Base-by-base conservation (phyloP, 2,113 vertebrate species). In the Anguilla japonica region DNA sequence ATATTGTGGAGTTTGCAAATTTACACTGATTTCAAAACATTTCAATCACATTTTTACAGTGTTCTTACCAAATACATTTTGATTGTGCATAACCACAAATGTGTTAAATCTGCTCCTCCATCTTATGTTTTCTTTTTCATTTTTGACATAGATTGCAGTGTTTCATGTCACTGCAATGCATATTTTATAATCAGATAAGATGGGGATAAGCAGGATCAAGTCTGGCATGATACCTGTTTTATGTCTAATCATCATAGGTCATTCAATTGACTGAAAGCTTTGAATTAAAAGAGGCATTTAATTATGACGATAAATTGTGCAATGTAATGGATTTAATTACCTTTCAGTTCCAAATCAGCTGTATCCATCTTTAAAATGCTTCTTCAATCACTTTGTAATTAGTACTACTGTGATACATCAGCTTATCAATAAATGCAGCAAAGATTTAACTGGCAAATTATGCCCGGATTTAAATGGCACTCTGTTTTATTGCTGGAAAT, bases 1-100 rank as follows among this genome's bases (percentile, higher is more conserved):
- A 87, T 84, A 88, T 88, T 63, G 82, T 80, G 87, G 85, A 67
- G 60, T 88, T 80, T 84, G 71, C 88, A 86, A 87, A 91, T 85
- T 88, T 39, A 88, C 79, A 83, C 83, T 84, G 53, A 34, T 29
- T n/a, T 34, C 34, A 34, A 34, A 34, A 34, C n/a, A 79, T 13
- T 39, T 34, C 11, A 79, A 79, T 34, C 26, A 13, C 57, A 60
- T 16, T 60, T 60, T 60, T 60, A 60, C 57, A 60, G 57, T 20
- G 14, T 39, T 57, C n/a, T 57, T 39, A 50, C 20, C 81, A 53
- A 53, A 53, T 22, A 41, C 41, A 26, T 84, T 41, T 22, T 40
- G 53, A 57, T 57, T 15, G 40, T 57, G 11, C 39, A 71, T 39
- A 7, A 29, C 26, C 22, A 83, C 34, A 20, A 67, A 39, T 15